phyloP scores from a whole-genome alignment of 2,113 vertebrate species.

The Bufo gargarizans region DNA sequence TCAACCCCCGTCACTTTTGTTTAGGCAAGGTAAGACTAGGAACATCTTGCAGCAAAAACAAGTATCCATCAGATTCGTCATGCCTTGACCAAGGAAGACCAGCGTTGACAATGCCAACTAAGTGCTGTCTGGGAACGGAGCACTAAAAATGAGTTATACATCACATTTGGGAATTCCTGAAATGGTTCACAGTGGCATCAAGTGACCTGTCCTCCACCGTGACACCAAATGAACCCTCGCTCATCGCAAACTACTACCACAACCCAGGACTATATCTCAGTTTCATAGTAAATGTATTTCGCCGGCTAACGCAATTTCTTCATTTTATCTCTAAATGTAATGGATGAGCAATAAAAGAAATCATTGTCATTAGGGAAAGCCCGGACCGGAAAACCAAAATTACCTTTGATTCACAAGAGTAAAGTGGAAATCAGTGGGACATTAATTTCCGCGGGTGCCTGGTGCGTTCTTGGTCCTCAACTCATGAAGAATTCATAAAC shows the following conservation, averaged over 20 bases:
- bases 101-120: constrained; percentile 33
- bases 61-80: constrained; percentile 43
- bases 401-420: constrained; percentile 6
- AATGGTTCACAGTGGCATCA: constrained; percentile 19
- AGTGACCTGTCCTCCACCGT: constrained; percentile 45
- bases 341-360: not conserved
- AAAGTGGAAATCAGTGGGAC: not conserved
- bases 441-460: constrained; percentile 15
- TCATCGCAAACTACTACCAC: not conserved
- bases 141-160: constrained; percentile 55
- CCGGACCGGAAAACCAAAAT: not conserved
- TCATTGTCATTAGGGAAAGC: not conserved
- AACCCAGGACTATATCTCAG: not conserved
- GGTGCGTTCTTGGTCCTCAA: not conserved
- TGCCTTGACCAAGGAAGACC: constrained; percentile 22
- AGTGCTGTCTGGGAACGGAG: constrained; percentile 10
- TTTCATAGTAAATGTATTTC: not conserved
- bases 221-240: not conserved
- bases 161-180: constrained; percentile 40
- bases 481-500: constrained; percentile 26
- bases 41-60: constrained; percentile 38
- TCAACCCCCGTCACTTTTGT: not conserved
- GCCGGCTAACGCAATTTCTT: not conserved
- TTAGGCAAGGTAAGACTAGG: constrained; percentile 6
- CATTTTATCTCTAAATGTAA: not conserved